phyloP scores from a whole-genome alignment of 2,888 invertebrate species.

The Microdon myrmicae region DNA sequence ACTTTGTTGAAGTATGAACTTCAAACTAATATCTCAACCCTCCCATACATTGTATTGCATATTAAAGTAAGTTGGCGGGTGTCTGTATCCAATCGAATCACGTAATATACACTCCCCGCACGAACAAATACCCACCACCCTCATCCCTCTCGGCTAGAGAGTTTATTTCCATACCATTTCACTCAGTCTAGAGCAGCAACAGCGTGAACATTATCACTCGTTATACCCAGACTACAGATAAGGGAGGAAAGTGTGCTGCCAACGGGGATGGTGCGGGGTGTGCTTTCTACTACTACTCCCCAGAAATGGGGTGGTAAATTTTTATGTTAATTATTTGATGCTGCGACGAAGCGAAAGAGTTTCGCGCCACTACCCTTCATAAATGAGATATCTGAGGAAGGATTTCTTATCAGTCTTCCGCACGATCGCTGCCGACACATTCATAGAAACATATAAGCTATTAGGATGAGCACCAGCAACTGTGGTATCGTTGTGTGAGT shows the following conservation, averaged over 20 bases:
- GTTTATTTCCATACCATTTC: conserved; percentile 23
- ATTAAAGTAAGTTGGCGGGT: conserved; percentile 12
- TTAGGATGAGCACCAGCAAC: conserved; percentile 22
- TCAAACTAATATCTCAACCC: background rate
- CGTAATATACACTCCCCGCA: conserved; percentile 1
- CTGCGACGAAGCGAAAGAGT: conserved; percentile 5
- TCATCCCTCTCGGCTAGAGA: background rate
- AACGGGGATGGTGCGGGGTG: background rate
- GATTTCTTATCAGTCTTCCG: conserved; percentile 46
- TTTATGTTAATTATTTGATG: conserved; percentile 46
- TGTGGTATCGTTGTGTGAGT: conserved; percentile 8
- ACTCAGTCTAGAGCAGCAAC: conserved; percentile 18
- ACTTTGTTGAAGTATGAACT: conserved; percentile 33
- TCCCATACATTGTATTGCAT: background rate
- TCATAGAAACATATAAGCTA: conserved; percentile 6
- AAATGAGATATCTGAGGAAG: conserved; percentile 21
- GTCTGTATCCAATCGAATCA: conserved; percentile 18
- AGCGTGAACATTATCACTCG: conserved; percentile 18
- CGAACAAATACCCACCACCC: background rate
- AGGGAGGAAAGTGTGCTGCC: no score
- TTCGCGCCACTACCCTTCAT: conserved; percentile 10
- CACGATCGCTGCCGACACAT: conserved; percentile 44
- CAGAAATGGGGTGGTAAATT: conserved; percentile 34
- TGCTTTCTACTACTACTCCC: background rate
- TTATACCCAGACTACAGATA: no score